phyloP scores from a whole-genome alignment of 1,140 invertebrate species.

The Zaprionus nigranus region DNA sequence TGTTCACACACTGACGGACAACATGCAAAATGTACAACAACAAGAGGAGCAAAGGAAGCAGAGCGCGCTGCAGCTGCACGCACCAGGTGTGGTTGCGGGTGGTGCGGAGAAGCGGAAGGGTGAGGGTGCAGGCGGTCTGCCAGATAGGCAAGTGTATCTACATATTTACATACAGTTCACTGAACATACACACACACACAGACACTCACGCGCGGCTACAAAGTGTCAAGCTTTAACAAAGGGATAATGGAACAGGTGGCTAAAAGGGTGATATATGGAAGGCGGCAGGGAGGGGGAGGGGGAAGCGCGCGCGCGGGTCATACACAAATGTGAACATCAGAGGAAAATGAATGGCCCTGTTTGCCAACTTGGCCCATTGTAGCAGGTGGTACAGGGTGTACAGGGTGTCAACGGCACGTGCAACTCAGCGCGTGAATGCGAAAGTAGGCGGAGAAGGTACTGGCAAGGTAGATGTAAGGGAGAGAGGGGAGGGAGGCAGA shows the following conservation, averaged over 20 bases:
- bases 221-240: conserved; percentile 26
- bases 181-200: conserved; percentile 49
- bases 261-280: conserved; percentile 1
- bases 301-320: not conserved
- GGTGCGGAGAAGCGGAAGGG: not conserved
- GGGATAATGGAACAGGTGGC: conserved; percentile 10
- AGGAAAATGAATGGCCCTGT: conserved; percentile 64
- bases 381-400: conserved; percentile 40
- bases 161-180: conserved; percentile 81
- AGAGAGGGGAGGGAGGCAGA: not conserved
- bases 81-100: conserved; percentile 31
- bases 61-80: conserved; percentile 30
- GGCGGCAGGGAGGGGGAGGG: not conserved
- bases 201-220: conserved; percentile 15
- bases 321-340: conserved; percentile 69
- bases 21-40: conserved; percentile 38
- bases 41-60: conserved; percentile 8
- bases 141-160: conserved; percentile 56
- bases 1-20: conserved; percentile 71
- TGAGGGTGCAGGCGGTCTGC: conserved; percentile 14
- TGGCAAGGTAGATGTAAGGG: not conserved
- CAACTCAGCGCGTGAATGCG: conserved; percentile 54
- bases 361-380: conserved; percentile 64
- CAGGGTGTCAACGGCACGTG: conserved; percentile 67
- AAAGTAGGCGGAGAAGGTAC: not conserved